A percentile compares a stretch with the other conserved stretches of the same genome.
phyloP scores from a whole-genome alignment of 2,888 invertebrate species.

The Alentia gelatinosa region DNA sequence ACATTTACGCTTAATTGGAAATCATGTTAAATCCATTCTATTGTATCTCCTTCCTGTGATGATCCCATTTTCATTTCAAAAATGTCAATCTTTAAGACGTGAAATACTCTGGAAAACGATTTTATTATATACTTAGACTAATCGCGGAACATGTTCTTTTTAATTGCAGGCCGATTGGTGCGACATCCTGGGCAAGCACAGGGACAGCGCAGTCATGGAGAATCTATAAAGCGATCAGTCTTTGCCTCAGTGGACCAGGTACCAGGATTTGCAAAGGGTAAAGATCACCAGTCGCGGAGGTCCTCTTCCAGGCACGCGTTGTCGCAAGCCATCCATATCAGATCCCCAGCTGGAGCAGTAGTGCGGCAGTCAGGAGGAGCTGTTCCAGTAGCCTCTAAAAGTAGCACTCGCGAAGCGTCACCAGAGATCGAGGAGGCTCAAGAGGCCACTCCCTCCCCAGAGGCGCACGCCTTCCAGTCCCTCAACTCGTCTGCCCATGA shows the following conservation, averaged over 20 bases:
- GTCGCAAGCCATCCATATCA: constrained; percentile 41
- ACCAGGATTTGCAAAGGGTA: constrained; percentile 58
- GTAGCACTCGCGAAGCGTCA: background rate
- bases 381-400: background rate
- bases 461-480: constrained; percentile 75
- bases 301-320: constrained; percentile 6
- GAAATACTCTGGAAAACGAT: too few relatives aligned
- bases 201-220: constrained; percentile 25
- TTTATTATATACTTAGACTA: too few relatives aligned
- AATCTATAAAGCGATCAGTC: constrained; percentile 60
- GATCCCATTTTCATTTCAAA: too few relatives aligned
- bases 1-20: too few relatives aligned
- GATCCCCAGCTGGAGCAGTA: background rate
- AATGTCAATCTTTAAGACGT: too few relatives aligned
- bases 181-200: constrained; percentile 34
- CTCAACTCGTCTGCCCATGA: constrained; percentile 65
- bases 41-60: too few relatives aligned
- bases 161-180: background rate
- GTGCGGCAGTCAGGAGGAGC: background rate
- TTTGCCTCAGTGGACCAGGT: constrained; percentile 61
- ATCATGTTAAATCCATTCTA: too few relatives aligned
- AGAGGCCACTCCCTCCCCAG: constrained; percentile 70
- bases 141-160: too few relatives aligned
- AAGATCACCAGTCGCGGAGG: constrained; percentile 48
- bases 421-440: constrained; percentile 71